These are phyloP conservation scores for Podabrus alpinus DNA, from an alignment of 2,888 invertebrate species.

Conservation along the genomic window DNA sequence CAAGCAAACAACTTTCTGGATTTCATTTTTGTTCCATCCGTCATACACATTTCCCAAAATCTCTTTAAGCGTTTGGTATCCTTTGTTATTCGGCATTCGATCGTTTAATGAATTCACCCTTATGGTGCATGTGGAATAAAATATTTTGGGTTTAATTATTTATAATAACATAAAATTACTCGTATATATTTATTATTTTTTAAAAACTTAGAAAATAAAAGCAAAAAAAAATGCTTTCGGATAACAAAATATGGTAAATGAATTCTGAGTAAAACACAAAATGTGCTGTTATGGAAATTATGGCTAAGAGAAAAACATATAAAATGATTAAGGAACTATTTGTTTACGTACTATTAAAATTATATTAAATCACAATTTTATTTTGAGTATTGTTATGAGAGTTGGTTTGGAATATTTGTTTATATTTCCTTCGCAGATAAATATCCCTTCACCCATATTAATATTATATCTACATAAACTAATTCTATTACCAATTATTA, in stretches of 20 bases:
- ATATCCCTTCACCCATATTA: slow-evolving; percentile 43
- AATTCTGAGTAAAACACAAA: background rate
- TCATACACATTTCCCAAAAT: too few species aligned
- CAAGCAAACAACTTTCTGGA: background rate
- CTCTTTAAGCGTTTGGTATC: too few species aligned
- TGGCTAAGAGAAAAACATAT: slow-evolving; percentile 27
- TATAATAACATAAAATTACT: background rate
- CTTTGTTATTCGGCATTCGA: background rate
- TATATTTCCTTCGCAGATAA: slow-evolving; percentile 32
- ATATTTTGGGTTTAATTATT: background rate
- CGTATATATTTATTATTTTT: background rate
- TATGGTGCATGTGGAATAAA: background rate
- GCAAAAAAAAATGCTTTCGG: background rate
- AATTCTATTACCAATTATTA: background rate
- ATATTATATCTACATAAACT: slow-evolving; percentile 10
- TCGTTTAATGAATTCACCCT: background rate
- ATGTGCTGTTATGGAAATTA: slow-evolving; percentile 9
- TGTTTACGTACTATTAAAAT: slow-evolving; percentile 32
- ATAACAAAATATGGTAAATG: background rate
- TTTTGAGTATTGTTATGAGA: slow-evolving; percentile 49
- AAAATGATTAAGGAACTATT: slow-evolving; percentile 38
- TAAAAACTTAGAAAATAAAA: background rate
- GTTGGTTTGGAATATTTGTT: slow-evolving; percentile 40
- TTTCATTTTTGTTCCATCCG: too few species aligned
- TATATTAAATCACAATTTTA: slow-evolving; percentile 46